phyloP scores from a whole-genome alignment of 2,113 vertebrate genomes.

The Dermatemys mawii region DNA sequence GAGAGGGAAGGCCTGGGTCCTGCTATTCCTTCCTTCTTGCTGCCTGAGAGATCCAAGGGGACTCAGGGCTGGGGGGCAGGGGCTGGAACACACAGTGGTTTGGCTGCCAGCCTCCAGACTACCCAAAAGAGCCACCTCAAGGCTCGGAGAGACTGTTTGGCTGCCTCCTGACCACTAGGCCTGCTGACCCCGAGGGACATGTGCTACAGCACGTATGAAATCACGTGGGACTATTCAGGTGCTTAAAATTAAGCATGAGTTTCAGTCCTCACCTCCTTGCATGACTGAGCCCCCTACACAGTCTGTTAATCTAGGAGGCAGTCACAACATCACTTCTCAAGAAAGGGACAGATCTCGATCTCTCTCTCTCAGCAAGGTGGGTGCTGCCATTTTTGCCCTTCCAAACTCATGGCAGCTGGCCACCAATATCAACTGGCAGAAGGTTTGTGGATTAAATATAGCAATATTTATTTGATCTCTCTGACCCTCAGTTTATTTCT shows the following conservation, averaged over 20 bases:
- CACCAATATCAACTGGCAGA: neutral
- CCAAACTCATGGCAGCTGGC: neutral
- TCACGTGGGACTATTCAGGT: neutral
- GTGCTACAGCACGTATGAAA: neutral
- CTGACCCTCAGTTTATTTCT: neutral
- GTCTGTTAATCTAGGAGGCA: neutral
- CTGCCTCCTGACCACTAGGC: neutral
- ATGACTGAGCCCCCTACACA: neutral
- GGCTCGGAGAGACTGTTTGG: neutral
- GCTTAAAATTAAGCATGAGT: neutral
- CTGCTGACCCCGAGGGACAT: neutral
- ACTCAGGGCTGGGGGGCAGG: neutral
- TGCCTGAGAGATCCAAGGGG: neutral
- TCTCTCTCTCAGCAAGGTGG: neutral
- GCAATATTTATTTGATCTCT: neutral
- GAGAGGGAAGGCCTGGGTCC: neutral
- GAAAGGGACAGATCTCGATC: neutral
- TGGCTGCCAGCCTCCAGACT: neutral
- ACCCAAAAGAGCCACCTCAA: neutral
- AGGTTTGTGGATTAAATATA: neutral
- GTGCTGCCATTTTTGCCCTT: neutral
- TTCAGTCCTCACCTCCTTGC: neutral
- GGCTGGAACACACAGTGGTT: neutral
- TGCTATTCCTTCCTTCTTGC: neutral
- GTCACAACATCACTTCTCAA: neutral